Conservation (phyloP, 2,113 vertebrate genomes). For the Lagopus muta region DNA sequence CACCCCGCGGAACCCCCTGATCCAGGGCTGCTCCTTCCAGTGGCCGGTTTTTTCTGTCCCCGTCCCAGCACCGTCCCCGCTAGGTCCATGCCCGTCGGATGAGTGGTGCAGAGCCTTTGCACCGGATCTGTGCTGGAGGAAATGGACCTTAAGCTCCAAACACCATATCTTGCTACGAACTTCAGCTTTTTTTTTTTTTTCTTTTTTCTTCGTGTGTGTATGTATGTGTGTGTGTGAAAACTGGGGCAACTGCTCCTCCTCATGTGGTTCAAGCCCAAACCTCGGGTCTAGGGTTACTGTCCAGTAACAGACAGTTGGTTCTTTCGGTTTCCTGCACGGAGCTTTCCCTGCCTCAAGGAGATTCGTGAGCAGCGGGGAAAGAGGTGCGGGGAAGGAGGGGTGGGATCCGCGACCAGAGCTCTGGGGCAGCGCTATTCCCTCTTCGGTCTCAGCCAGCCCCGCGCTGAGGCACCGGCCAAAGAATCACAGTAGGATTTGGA, state of each 20-base stretch:
- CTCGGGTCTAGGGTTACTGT: not conserved
- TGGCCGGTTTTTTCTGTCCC: not conserved
- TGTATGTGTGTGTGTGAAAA: not conserved
- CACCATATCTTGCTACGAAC: accelerated
- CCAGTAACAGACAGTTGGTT: not conserved
- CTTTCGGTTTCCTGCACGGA: not conserved
- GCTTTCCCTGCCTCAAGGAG: not conserved
- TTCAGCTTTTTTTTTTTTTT: not conserved
- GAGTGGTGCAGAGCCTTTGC: too few species aligned
- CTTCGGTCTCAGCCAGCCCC: not conserved
- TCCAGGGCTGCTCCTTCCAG: not conserved
- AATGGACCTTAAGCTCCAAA: accelerated
- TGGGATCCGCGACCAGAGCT: not conserved
- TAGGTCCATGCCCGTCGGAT: not conserved
- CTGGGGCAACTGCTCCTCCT: not conserved
- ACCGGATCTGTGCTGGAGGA: not conserved
- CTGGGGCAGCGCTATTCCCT: not conserved
- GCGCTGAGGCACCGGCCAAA: not conserved
- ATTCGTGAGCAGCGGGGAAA: not conserved
- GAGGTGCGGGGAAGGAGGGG: not conserved
- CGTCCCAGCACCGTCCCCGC: not conserved
- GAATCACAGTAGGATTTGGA: not conserved
- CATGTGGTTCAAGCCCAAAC: not conserved
- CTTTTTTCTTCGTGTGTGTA: too few species aligned
- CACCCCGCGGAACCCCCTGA: not conserved